A percentile compares a stretch with the other conserved stretches of the same genome.
phyloP scores from a whole-genome alignment of 2,888 invertebrate genomes.

The Cyclophora punctaria region DNA sequence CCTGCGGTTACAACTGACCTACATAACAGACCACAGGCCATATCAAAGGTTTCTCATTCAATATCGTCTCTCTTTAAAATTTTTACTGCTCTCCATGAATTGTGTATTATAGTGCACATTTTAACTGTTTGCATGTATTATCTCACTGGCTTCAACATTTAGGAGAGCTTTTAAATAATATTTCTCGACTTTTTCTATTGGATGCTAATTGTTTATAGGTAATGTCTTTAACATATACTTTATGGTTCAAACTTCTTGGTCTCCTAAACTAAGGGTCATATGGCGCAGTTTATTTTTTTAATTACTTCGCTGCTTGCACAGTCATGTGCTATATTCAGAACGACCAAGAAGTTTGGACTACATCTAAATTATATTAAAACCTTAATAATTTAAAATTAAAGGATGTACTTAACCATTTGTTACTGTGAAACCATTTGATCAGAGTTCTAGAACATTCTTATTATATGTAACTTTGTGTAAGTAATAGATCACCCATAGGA shows the following conservation, averaged over 20 bases:
- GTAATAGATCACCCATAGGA: neutral
- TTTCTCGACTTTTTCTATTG: slow-evolving; percentile 51
- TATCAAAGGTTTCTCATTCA: slow-evolving; percentile 13
- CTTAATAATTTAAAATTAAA: slow-evolving; percentile 23
- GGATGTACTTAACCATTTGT: slow-evolving; percentile 18
- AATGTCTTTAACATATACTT: slow-evolving; percentile 7
- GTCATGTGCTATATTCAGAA: too few species aligned
- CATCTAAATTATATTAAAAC: slow-evolving; percentile 6
- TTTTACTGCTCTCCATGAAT: slow-evolving; percentile 48
- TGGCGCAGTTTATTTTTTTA: too few species aligned
- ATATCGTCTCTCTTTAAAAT: slow-evolving; percentile 28
- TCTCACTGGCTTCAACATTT: slow-evolving; percentile 57
- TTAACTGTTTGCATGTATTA: slow-evolving; percentile 59
- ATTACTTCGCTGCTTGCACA: too few species aligned
- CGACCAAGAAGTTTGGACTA: too few species aligned
- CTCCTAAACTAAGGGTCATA: too few species aligned
- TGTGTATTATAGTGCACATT: slow-evolving; percentile 55
- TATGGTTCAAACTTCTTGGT: too few species aligned
- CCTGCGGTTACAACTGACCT: slow-evolving; percentile 37
- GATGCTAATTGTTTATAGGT: slow-evolving; percentile 50
- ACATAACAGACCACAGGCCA: slow-evolving; percentile 7
- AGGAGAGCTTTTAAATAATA: slow-evolving; percentile 45
- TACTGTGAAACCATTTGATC: slow-evolving; percentile 18
- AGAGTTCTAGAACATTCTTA: slow-evolving; percentile 1
- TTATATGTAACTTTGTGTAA: slow-evolving; percentile 6